phyloP scores from a whole-genome alignment of 2,797 vertebrate species.

The Enteromius anoplus region DNA sequence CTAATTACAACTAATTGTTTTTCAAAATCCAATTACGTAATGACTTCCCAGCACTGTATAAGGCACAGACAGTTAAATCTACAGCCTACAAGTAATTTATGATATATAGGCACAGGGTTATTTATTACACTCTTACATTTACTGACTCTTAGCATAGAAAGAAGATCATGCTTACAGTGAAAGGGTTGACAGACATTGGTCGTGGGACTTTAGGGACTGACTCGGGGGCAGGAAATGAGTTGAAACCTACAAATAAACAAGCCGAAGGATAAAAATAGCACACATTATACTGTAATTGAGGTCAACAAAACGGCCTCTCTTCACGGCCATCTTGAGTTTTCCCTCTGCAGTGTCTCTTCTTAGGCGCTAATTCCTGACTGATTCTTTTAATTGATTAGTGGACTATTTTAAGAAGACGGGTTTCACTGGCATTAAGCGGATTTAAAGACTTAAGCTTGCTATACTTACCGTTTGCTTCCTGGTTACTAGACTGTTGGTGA shows the following conservation, averaged over 20 bases:
- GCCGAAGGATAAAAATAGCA: conserved; percentile 10
- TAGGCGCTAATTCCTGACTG: background rate
- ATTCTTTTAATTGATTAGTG: conserved; percentile 18
- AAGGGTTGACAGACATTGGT: conserved; percentile 82
- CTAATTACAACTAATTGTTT: background rate
- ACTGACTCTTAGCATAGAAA: conserved; percentile 16
- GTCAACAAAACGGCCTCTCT: background rate
- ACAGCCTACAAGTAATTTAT: background rate
- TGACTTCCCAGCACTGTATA: background rate
- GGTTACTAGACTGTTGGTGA: conserved; percentile 70
- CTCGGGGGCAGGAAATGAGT: conserved; percentile 73
- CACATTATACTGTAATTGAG: background rate
- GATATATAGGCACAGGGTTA: background rate
- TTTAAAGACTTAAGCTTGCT: background rate
- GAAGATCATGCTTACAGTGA: conserved; percentile 74
- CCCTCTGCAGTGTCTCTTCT: background rate
- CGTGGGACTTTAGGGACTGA: conserved; percentile 75
- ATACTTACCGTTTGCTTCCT: conserved; percentile 76
- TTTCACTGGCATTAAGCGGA: conserved; percentile 18
- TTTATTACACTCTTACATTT: background rate
- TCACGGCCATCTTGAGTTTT: background rate
- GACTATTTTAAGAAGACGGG: conserved; percentile 2
- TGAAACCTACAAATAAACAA: conserved; percentile 69
- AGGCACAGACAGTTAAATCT: background rate
- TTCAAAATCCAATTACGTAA: background rate